Evolutionary conservation across 2,113 vertebrate species (phyloP).

Genomic region (Polypterus senegalus): DNA sequence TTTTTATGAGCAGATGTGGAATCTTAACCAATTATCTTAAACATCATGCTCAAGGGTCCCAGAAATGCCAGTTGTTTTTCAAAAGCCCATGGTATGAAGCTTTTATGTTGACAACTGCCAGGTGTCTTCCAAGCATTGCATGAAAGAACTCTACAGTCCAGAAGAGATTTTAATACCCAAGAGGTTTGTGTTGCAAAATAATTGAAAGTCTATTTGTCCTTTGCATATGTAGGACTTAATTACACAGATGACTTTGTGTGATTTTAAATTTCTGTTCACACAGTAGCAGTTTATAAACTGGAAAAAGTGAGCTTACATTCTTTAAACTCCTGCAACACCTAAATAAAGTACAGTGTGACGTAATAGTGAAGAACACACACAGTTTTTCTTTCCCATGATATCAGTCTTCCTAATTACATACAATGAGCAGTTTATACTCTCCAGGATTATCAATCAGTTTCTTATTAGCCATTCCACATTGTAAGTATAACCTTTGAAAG

Average conservation of each 20-base stretch:
- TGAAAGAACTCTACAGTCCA: background rate
- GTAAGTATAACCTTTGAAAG: no score
- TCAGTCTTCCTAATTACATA: no score
- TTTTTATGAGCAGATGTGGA: background rate
- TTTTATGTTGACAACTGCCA: background rate
- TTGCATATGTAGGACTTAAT: background rate
- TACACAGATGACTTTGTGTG: background rate
- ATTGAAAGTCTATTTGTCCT: background rate
- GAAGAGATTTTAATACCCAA: background rate
- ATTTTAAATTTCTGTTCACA: background rate
- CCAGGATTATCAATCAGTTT: no score
- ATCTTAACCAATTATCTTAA: background rate
- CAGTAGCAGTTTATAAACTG: background rate
- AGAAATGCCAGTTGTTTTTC: background rate
- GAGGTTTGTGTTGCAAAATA: background rate
- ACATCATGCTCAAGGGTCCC: background rate
- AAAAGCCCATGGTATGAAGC: background rate
- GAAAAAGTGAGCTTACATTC: background rate
- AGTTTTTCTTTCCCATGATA: no score
- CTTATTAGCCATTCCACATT: no score
- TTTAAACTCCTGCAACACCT: background rate
- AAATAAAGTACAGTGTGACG: background rate
- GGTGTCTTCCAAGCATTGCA: slow-evolving; percentile 1
- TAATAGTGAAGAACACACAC: background rate
- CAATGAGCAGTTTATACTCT: no score